Conservation (phyloP, 1,140 invertebrate species). For the Aphelinus atriplicis region DNA sequence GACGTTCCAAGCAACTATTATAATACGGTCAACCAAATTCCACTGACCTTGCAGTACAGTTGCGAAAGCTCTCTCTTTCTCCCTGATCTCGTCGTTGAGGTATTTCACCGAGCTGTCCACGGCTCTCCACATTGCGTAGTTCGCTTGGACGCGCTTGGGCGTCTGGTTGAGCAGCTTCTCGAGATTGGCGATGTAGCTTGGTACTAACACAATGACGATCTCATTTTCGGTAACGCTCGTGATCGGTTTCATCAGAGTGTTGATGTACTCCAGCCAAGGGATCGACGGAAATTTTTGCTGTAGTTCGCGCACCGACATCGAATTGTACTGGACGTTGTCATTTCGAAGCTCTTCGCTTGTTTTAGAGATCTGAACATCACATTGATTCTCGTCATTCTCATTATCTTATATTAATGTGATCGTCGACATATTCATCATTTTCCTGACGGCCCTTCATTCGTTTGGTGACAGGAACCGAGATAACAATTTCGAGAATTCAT, state of each 20-base stretch:
- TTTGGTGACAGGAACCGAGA: too few relatives aligned
- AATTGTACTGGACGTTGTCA: slow-evolving; percentile 86
- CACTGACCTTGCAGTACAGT: slow-evolving; percentile 77
- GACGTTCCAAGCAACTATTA: neutral
- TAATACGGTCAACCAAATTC: too few relatives aligned
- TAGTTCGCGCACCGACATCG: slow-evolving; percentile 80
- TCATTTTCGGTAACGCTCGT: slow-evolving; percentile 72
- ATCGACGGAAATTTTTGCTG: slow-evolving; percentile 77
- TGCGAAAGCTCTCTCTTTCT: slow-evolving; percentile 78
- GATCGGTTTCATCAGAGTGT: slow-evolving; percentile 53
- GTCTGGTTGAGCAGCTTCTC: slow-evolving; percentile 64
- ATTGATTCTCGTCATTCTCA: too few relatives aligned
- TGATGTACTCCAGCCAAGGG: slow-evolving; percentile 80
- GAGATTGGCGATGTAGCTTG: slow-evolving; percentile 76
- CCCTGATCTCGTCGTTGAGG: slow-evolving; percentile 76
- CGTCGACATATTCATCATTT: too few relatives aligned
- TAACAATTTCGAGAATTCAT: too few relatives aligned
- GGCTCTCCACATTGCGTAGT: slow-evolving; percentile 85
- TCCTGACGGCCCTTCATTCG: too few relatives aligned
- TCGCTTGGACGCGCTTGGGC: slow-evolving; percentile 70
- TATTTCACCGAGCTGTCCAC: slow-evolving; percentile 78
- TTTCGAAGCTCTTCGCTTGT: slow-evolving; percentile 69
- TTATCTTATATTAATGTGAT: too few relatives aligned
- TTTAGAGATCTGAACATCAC: neutral
- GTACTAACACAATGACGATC: slow-evolving; percentile 79